phyloP scores from a whole-genome alignment of 2,888 invertebrate genomes.

The Dolomedes plantarius region DNA sequence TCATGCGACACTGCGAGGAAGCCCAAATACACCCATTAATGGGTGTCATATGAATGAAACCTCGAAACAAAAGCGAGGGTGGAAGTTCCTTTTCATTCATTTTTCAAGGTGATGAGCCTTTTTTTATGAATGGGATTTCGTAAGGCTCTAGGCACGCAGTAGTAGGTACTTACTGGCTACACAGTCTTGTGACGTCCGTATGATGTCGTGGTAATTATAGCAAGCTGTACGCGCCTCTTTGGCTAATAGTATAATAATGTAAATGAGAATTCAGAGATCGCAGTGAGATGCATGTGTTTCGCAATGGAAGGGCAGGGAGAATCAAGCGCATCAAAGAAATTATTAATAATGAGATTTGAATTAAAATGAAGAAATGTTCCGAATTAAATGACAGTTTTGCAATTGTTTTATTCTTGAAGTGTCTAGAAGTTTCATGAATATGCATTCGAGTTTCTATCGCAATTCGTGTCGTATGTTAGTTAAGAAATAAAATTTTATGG shows the following conservation, averaged over 20 bases:
- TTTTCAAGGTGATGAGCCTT: slow-evolving; percentile 61
- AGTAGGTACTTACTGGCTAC: neutral
- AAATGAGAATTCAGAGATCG: neutral
- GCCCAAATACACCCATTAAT: slow-evolving; percentile 41
- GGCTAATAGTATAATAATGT: neutral
- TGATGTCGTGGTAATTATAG: slow-evolving; percentile 10
- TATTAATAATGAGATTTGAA: no score
- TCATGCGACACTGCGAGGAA: slow-evolving; percentile 26
- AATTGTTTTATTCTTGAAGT: no score
- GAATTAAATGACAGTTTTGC: no score
- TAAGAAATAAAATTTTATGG: no score
- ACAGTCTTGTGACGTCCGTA: neutral
- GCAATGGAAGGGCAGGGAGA: no score
- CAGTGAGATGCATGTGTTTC: no score
- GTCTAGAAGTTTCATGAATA: no score
- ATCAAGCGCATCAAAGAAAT: no score
- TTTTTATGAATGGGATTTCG: slow-evolving; percentile 34
- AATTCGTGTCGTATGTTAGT: no score
- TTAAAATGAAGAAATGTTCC: no score
- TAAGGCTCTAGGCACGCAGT: neutral
- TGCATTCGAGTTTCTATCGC: no score
- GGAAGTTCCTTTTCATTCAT: slow-evolving; percentile 25
- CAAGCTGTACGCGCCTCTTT: neutral
- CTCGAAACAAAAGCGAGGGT: slow-evolving; percentile 38
- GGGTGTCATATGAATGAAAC: slow-evolving; percentile 58